Percentiles rank a stretch among this genome's conserved stretches.
These are phyloP conservation scores for Butastur rufipennis DNA, from an alignment of 2,113 vertebrate species.

Conservation along the genomic window DNA sequence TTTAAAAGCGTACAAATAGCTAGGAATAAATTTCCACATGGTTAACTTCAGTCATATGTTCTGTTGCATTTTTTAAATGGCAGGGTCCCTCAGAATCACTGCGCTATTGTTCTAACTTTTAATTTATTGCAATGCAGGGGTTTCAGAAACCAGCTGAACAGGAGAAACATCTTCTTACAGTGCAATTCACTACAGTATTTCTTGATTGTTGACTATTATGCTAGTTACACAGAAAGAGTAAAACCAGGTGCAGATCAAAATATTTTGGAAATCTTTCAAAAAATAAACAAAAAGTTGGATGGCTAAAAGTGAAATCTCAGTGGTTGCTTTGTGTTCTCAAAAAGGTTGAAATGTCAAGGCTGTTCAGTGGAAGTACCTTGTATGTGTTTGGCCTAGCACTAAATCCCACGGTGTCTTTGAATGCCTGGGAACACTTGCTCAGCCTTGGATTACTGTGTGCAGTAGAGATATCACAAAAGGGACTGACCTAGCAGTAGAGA, in stretches of 20 bases:
- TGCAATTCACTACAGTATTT: background rate
- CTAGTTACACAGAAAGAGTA: background rate
- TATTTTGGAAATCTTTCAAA: background rate
- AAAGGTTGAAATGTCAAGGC: constrained; percentile 16
- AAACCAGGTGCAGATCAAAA: background rate
- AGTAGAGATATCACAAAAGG: background rate
- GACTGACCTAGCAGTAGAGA: background rate
- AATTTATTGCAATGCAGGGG: background rate
- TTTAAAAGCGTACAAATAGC: background rate
- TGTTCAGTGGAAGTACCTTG: background rate
- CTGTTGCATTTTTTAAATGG: background rate
- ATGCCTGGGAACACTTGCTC: background rate
- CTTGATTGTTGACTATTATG: background rate
- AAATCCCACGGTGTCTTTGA: background rate
- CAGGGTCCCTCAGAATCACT: background rate
- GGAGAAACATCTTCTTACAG: background rate
- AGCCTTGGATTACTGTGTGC: background rate
- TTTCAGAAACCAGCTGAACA: background rate
- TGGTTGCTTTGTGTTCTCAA: background rate
- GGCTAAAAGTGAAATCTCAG: background rate
- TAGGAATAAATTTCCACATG: background rate
- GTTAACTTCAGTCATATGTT: background rate
- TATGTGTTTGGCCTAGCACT: background rate
- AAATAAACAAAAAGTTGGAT: background rate
- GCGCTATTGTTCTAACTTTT: background rate